Conservation (phyloP, 2,888 invertebrate species). For the Auanema freiburgensis region DNA sequence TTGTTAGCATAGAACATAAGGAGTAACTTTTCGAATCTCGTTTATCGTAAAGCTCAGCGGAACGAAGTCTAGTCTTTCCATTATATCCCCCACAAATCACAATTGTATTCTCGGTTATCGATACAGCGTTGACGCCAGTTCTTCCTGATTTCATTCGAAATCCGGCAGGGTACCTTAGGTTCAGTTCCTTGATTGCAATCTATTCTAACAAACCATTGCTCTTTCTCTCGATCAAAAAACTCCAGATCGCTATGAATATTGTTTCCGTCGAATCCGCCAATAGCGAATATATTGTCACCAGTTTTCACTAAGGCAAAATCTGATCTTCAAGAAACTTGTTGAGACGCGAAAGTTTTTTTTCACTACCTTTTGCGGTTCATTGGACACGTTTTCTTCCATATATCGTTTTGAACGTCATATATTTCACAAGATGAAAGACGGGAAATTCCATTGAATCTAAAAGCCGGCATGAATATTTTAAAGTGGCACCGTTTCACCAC, state of each 20-base stretch:
- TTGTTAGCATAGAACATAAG: no score
- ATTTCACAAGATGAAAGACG: conserved; percentile 14
- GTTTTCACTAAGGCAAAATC: conserved; percentile 11
- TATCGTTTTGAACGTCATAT: conserved; percentile 4
- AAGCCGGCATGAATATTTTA: not conserved
- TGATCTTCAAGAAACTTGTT: not conserved
- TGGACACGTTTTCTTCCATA: not conserved
- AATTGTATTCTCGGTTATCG: conserved; percentile 22
- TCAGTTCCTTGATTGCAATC: no score
- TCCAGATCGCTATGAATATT: conserved; percentile 28
- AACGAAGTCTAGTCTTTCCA: conserved; percentile 27
- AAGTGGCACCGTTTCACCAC: not conserved
- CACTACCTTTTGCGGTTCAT: conserved; percentile 10
- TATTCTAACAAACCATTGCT: not conserved
- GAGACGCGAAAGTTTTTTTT: not conserved
- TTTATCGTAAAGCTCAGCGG: conserved; percentile 35
- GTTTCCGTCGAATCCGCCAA: conserved; percentile 42
- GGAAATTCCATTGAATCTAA: conserved; percentile 9
- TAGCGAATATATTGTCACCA: conserved; percentile 15
- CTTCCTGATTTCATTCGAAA: conserved; percentile 28
- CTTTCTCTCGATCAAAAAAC: conserved; percentile 23
- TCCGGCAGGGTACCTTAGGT: conserved; percentile 5
- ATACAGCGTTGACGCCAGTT: conserved; percentile 30
- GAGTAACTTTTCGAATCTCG: conserved; percentile 17
- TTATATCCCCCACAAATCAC: conserved; percentile 37